These are phyloP conservation scores for Phlogophora meticulosa DNA, from an alignment of 2,888 invertebrate genomes.

Conservation along the genomic window DNA sequence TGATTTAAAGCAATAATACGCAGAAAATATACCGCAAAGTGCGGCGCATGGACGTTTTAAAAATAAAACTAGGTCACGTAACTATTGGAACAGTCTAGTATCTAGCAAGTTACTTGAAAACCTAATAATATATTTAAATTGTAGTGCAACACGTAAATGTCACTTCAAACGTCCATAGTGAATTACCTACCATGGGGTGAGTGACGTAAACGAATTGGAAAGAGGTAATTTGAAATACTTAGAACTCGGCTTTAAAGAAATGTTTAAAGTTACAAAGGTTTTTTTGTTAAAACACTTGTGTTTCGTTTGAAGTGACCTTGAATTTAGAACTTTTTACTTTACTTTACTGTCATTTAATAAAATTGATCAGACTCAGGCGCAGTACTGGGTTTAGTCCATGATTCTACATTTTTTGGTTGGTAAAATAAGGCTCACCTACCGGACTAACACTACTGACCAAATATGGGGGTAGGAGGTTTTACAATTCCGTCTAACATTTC, in stretches of 20 bases:
- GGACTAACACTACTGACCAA: too few species aligned
- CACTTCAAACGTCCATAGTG: constrained; percentile 21
- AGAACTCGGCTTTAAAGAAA: not conserved
- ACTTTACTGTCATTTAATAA: too few species aligned
- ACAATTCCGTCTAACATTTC: too few species aligned
- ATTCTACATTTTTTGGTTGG: too few species aligned
- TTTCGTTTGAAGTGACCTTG: not conserved
- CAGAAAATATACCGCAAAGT: too few species aligned
- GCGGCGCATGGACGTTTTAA: not conserved
- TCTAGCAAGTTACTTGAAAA: not conserved
- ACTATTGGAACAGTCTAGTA: not conserved
- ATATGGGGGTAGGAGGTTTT: too few species aligned
- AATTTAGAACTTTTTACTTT: too few species aligned
- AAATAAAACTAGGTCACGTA: not conserved
- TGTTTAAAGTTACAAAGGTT: not conserved
- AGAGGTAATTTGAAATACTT: not conserved
- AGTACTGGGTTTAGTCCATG: too few species aligned
- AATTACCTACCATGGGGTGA: not conserved
- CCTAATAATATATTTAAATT: constrained; percentile 2
- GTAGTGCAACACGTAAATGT: constrained; percentile 14
- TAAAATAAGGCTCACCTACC: too few species aligned
- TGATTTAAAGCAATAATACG: not conserved
- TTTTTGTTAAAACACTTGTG: too few species aligned
- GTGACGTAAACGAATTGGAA: not conserved
- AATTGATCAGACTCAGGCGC: too few species aligned